Conservation (phyloP, 2,113 vertebrate genomes). For the Lucifuga dentata region DNA sequence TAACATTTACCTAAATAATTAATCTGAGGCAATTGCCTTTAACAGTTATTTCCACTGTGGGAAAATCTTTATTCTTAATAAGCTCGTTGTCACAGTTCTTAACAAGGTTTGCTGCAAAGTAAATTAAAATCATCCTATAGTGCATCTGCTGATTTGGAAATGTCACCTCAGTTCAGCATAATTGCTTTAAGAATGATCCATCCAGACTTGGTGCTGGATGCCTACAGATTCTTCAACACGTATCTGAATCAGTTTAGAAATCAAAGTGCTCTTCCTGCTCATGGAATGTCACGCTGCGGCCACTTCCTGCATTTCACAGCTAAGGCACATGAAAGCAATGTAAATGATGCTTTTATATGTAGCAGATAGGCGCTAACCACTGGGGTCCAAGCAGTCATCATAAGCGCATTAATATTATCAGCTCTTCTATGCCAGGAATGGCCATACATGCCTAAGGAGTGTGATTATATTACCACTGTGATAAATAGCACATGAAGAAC, state of each 20-base stretch:
- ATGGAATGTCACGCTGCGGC: too few relatives aligned
- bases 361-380: too few relatives aligned
- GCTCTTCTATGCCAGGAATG: too few relatives aligned
- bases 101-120: neutral
- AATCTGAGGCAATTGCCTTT: slow-evolving; percentile 4
- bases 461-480: neutral
- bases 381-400: neutral
- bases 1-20: neutral
- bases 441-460: neutral
- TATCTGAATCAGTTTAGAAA: too few relatives aligned
- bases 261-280: too few relatives aligned
- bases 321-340: neutral
- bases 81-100: neutral
- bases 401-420: neutral
- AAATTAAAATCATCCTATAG: neutral
- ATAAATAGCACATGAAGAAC: neutral
- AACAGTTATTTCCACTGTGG: neutral
- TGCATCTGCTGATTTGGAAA: neutral
- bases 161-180: neutral
- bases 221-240: too few relatives aligned
- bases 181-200: too few relatives aligned
- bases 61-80: neutral
- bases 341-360: too few relatives aligned
- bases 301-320: too few relatives aligned
- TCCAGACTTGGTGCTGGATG: too few relatives aligned